These are phyloP conservation scores for Drosophila miranda DNA, from an alignment of 1,140 invertebrate species.

Conservation along the genomic window DNA sequence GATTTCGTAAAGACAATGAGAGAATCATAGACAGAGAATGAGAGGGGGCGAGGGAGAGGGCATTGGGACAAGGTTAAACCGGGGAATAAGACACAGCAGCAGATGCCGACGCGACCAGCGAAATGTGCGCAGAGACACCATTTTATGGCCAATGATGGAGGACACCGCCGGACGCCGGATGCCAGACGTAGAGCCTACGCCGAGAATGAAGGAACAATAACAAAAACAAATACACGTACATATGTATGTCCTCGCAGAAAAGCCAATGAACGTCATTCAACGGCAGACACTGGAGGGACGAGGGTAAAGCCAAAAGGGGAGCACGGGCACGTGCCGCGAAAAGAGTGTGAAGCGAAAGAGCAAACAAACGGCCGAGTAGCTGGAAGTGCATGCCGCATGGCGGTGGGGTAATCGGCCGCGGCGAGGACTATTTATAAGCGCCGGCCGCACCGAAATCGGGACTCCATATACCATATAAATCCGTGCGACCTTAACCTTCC, in stretches of 20 bases:
- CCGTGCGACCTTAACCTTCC: constrained; percentile 41
- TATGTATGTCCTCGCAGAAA: constrained; percentile 32
- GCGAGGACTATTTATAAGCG: constrained; percentile 46
- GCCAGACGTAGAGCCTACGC: constrained; percentile 33
- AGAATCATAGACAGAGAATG: too few relatives aligned
- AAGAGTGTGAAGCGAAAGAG: constrained; percentile 16
- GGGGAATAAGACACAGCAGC: constrained; percentile 30
- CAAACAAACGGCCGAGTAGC: constrained; percentile 15
- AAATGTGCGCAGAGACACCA: constrained; percentile 66
- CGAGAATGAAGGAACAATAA: constrained; percentile 68
- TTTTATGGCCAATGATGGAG: constrained; percentile 58
- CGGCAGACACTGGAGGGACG: constrained; percentile 34
- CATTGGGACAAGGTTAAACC: constrained; percentile 51
- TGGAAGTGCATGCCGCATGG: constrained; percentile 26
- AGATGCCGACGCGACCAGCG: constrained; percentile 56
- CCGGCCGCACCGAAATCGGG: constrained; percentile 11
- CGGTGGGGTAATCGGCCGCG: constrained; percentile 40
- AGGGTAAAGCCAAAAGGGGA: constrained; percentile 4
- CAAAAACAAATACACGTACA: constrained; percentile 61
- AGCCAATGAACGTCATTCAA: constrained; percentile 70
- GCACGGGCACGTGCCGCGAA: constrained; percentile 23
- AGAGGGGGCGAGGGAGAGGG: constrained; percentile 23
- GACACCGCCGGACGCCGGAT: neutral
- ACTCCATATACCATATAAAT: constrained; percentile 28
- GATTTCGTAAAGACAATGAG: neutral